Evolutionary conservation across 2,888 invertebrate genomes (phyloP).

Genomic region (Meiosimyza platycephala): DNA sequence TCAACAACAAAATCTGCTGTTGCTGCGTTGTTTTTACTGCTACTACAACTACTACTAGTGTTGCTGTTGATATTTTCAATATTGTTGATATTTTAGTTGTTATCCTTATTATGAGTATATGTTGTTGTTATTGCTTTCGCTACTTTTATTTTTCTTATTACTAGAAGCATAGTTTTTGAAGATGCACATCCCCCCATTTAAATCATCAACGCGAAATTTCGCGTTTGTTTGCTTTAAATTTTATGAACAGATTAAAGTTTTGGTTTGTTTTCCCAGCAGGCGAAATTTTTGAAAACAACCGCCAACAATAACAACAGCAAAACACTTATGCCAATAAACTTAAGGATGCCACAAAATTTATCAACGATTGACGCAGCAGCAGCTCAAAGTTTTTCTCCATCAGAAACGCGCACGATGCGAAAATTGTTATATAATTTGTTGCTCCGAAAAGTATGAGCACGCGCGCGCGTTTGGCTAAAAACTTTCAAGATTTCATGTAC

Average conservation of each 20-base stretch:
- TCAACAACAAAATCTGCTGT: background rate
- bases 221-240: slow-evolving; percentile 20
- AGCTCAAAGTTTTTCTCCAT: background rate
- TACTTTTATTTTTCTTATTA: background rate
- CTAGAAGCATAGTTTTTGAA: background rate
- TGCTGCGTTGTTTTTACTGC: background rate
- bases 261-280: slow-evolving; percentile 8
- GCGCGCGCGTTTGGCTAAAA: background rate
- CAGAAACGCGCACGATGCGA: background rate
- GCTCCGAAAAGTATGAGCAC: background rate
- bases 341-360: slow-evolving; percentile 29
- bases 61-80: background rate
- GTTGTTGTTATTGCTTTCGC: background rate
- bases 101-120: background rate
- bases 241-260: slow-evolving; percentile 28
- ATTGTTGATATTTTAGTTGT: slow-evolving; percentile 15
- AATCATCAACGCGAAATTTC: background rate
- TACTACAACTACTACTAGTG: background rate
- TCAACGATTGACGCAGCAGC: slow-evolving; percentile 23
- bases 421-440: slow-evolving; percentile 4
- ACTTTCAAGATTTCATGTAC: slow-evolving; percentile 12
- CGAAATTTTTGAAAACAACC: background rate
- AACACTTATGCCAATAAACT: slow-evolving; percentile 6
- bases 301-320: slow-evolving; percentile 4
- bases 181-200: background rate